These are phyloP conservation scores for Ophioderma brevispina DNA, from an alignment of 35 echinoderm and acorn worm genomes.

Conservation along the genomic window DNA sequence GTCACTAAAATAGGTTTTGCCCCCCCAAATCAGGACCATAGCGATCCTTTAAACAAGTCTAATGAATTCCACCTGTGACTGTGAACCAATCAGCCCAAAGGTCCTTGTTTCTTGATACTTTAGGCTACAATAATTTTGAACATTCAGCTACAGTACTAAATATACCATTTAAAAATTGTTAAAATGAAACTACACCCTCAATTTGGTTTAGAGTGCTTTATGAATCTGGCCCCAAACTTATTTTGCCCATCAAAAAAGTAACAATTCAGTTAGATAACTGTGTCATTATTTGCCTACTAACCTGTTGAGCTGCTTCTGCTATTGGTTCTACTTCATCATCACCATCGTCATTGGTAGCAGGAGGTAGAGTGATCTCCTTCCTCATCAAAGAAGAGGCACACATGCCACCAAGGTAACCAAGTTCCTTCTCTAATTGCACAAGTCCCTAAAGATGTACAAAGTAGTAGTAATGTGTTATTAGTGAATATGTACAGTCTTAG, in stretches of 20 bases:
- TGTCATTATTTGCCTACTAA: no score
- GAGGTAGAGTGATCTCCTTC: conserved; percentile 86
- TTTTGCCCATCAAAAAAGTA: no score
- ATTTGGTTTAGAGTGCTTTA: no score
- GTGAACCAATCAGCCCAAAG: conserved; percentile 80
- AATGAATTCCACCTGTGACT: conserved; percentile 94
- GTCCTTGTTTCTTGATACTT: no score
- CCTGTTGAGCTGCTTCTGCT: conserved; percentile 87
- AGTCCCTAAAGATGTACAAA: conserved; percentile 61
- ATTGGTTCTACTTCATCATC: conserved; percentile 93
- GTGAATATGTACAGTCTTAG: background rate
- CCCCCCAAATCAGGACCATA: conserved; percentile 76
- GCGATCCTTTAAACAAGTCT: conserved; percentile 83
- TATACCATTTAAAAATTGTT: no score
- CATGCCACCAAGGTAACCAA: conserved; percentile 90
- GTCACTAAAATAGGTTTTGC: conserved; percentile 75
- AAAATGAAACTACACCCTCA: no score
- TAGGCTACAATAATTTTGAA: no score
- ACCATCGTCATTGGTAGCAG: conserved; percentile 45
- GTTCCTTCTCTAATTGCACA: conserved; percentile 93
- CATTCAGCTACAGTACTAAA: no score
- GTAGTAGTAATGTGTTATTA: background rate
- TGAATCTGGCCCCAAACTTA: no score
- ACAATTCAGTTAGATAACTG: no score
- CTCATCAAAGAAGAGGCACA: conserved; percentile 86